These are phyloP conservation scores for Arion vulgaris DNA, from an alignment of 1,140 invertebrate genomes.

Conservation along the genomic window DNA sequence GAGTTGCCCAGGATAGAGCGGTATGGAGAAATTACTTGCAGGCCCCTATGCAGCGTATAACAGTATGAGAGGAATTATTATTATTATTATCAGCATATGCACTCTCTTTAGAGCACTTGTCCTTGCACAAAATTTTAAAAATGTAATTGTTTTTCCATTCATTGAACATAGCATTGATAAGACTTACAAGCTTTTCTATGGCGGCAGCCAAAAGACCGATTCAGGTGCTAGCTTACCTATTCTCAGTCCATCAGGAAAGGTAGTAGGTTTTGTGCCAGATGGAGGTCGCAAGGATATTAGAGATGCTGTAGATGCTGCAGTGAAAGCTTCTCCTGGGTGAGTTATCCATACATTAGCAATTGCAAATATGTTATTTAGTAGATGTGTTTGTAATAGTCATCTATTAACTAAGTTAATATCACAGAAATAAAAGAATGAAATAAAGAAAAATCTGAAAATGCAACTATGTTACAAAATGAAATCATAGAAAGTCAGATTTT, in stretches of 20 bases:
- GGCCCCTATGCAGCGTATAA: too few relatives aligned
- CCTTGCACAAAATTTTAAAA: too few relatives aligned
- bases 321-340: conserved; percentile 68
- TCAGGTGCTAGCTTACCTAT: conserved; percentile 69
- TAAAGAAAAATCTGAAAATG: too few relatives aligned
- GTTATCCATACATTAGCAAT: too few relatives aligned
- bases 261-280: conserved; percentile 72
- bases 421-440: not conserved
- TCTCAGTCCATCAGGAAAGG: conserved; percentile 58
- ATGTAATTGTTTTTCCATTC: too few relatives aligned
- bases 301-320: conserved; percentile 75
- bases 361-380: not conserved
- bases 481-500: too few relatives aligned
- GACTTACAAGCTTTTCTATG: conserved; percentile 76
- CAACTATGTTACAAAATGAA: too few relatives aligned
- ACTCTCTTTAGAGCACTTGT: too few relatives aligned
- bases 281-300: conserved; percentile 74
- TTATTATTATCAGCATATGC: too few relatives aligned
- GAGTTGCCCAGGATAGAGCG: too few relatives aligned
- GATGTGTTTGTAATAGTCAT: not conserved
- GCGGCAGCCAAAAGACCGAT: conserved; percentile 75
- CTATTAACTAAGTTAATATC: not conserved
- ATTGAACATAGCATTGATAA: conserved; percentile 69
- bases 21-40: too few relatives aligned
- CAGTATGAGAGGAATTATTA: too few relatives aligned